Percentiles rank a stretch among this genome's conserved stretches.
Conservation (phyloP, 2,113 vertebrate genomes). For the Carettochelys insculpta region DNA sequence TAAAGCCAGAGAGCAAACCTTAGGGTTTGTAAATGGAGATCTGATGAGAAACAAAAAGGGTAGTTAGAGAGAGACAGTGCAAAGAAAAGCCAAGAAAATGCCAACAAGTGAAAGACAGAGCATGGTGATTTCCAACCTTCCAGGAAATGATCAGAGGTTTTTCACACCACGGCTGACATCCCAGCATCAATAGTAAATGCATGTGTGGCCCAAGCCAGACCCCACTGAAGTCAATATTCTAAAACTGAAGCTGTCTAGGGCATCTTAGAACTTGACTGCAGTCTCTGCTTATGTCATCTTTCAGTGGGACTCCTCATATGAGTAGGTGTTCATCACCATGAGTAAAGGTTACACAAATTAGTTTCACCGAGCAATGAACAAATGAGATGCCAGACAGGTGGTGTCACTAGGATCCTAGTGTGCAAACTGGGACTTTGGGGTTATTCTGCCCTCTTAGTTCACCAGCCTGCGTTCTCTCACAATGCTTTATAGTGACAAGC, state of each 20-base stretch:
- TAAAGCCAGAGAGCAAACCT: neutral
- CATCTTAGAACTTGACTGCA: neutral
- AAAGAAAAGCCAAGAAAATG: neutral
- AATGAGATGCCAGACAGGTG: neutral
- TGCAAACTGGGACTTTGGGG: no score
- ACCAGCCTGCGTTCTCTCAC: no score
- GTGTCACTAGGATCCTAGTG: no score
- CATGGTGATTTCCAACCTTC: neutral
- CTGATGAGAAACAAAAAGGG: neutral
- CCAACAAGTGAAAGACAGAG: neutral
- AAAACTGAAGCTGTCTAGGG: constrained; percentile 18
- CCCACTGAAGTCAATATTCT: constrained; percentile 1
- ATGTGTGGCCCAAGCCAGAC: neutral
- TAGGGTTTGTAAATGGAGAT: neutral
- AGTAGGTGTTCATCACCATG: neutral
- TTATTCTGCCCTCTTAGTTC: no score
- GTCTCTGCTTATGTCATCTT: neutral
- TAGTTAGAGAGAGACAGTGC: neutral
- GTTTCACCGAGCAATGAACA: neutral
- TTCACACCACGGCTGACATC: neutral
- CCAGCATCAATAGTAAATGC: constrained; percentile 11
- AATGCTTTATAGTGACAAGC: no score
- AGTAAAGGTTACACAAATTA: neutral
- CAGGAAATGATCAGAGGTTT: neutral
- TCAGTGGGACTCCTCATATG: neutral